A percentile compares a stretch with the other conserved stretches of the same genome.
phyloP scores from a whole-genome alignment of 2,888 invertebrate species.

The Chrysina gloriosa region DNA sequence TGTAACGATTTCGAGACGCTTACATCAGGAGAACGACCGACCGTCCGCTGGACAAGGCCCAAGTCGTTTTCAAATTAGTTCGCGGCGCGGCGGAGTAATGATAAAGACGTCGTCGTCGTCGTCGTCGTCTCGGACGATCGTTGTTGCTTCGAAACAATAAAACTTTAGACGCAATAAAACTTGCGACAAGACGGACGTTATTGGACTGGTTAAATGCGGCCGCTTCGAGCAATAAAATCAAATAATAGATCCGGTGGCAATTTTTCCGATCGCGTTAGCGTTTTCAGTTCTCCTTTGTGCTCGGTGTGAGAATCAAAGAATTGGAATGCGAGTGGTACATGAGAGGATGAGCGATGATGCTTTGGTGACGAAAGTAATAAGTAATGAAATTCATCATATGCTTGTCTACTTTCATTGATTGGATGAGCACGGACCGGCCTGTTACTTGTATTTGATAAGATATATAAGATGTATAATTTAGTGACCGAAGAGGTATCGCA shows the following conservation, averaged over 20 bases:
- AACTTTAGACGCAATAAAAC: constrained; percentile 14
- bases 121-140: too few relatives aligned
- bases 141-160: constrained; percentile 7
- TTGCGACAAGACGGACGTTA: constrained; percentile 8
- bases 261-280: constrained; percentile 7
- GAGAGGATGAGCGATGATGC: not conserved
- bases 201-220: constrained; percentile 12
- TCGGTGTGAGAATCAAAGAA: not conserved
- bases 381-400: too few relatives aligned
- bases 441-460: too few relatives aligned
- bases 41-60: constrained; percentile 13
- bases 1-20: not conserved
- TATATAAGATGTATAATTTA: too few relatives aligned
- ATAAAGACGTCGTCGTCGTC: constrained; percentile 25
- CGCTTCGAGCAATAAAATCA: not conserved
- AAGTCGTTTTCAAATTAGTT: constrained; percentile 16
- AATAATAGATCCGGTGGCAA: constrained; percentile 13
- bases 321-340: not conserved
- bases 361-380: not conserved
- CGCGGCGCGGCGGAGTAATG: not conserved
- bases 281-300: not conserved
- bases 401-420: too few relatives aligned
- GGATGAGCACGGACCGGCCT: too few relatives aligned
- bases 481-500: too few relatives aligned
- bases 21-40: not conserved